Percentiles rank a stretch among this genome's conserved stretches.
Conservation (phyloP, 2,888 invertebrate genomes). For the Lasioglossum vierecki region DNA sequence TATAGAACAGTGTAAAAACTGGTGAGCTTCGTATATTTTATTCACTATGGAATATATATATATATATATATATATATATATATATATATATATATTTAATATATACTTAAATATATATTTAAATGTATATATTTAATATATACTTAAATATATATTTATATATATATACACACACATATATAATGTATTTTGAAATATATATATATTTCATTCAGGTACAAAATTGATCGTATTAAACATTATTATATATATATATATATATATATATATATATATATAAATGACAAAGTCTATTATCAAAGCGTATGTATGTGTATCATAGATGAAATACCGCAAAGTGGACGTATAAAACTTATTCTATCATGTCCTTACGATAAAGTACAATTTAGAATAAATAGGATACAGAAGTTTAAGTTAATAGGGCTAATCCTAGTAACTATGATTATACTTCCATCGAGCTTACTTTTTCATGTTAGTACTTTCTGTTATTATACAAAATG, state of each 20-base stretch:
- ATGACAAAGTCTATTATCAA: slow-evolving; percentile 15
- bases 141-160: not conserved
- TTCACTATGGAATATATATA: slow-evolving; percentile 29
- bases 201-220: slow-evolving; percentile 47
- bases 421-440: slow-evolving; percentile 22
- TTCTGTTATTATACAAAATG: slow-evolving; percentile 40
- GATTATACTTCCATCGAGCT: slow-evolving; percentile 21
- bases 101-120: not conserved
- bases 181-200: not conserved
- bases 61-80: not conserved
- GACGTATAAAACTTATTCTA: slow-evolving; percentile 22
- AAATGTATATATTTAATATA: not conserved
- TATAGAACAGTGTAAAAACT: slow-evolving; percentile 1
- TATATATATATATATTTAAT: not conserved
- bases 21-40: slow-evolving; percentile 29
- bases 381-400: slow-evolving; percentile 29
- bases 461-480: slow-evolving; percentile 15
- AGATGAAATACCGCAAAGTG: slow-evolving; percentile 20
- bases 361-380: slow-evolving; percentile 23
- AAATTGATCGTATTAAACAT: slow-evolving; percentile 29
- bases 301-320: slow-evolving; percentile 11
- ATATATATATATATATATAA: not conserved
- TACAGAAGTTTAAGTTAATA: slow-evolving; percentile 28
- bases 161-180: no score
- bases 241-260: not conserved